Evolutionary conservation across 2,888 invertebrate genomes (phyloP), one percentile per base, ranked within the genome.

Genomic region (Melipona beecheii): DNA sequence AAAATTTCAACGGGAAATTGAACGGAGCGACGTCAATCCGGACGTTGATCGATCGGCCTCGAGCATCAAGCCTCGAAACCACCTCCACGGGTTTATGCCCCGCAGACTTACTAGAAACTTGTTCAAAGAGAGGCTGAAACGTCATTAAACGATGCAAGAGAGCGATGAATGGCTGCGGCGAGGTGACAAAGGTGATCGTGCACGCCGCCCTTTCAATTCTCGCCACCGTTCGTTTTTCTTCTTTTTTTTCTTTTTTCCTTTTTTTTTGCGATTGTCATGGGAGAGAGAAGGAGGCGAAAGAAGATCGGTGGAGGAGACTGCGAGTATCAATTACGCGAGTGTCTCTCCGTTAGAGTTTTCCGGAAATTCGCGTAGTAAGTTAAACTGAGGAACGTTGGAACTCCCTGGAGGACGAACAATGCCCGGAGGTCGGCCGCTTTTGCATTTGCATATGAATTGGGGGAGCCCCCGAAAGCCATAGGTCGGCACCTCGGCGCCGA

Each of bases 371-470:
- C 89, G 91, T 93, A 93, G 93, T 94, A 93, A 94, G 93, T 94
- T 93, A 93, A 93, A 93, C 90, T 90, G 82, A 89, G 90, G 92
- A 90, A 93, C 92, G 92, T 89, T 89, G 91, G 89, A 88, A 91
- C 89, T 81, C 90, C 87, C 66, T 83, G 90, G 71, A 75, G 81
- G 86, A 88, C 88, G 93, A 93, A 93, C 93, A 93, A 93, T 93
- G 91, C 90, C 90, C 88, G 86, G 88, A 91, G 93, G 91, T 90
- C 90, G 85, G 91, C 87, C 87, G 91, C 93, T 92, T 92, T 93
- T 89, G 74, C 92, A 94, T 94, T 94, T 94, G 94, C 94, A 94
- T 94, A 93, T 94, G 94, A 94, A 94, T 94, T 92, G 93, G 87
- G 84, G 90, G 85, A 90, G 82, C 78, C 80, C 66, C 81, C 24